Base-by-base conservation (phyloP, 1,140 invertebrate genomes). In the Drosophila tristis region DNA sequence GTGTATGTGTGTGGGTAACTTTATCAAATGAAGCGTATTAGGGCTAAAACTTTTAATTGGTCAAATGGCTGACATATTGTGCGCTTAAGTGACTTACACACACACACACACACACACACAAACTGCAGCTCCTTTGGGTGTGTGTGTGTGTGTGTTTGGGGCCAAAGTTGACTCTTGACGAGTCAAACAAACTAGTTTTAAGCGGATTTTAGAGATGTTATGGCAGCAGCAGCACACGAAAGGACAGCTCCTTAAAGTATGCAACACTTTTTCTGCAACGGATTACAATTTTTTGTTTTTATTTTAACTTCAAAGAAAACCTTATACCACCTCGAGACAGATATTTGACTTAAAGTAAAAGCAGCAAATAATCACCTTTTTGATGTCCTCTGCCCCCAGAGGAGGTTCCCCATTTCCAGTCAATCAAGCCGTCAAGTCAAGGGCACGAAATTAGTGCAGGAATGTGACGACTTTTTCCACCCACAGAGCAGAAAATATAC, bases 11-110 rank as follows among this genome's bases (percentile, higher is more conserved):
- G 45, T 54, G 61, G 55, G 66, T 58, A 87, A 90, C 68, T 90
- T 90, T 86, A 53, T 63, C 87, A 90, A 90, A 90, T 90, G 87
- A 90, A 90, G 87, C 86, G 87, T 87, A 90, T 90, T 90, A 90
- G 73, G 65, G 53, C 51, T 54, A 74, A 90, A 90, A 90, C 78
- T 90, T 90, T 90, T 90, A 90, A 90, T 90, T 90, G 86, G 78
- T 90, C 87, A 80, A 90, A 80, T 82, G 78, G 75, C 66, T 77
- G 74, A 78, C 86, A 90, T 90, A 90, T 90, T 89, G 79, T 71
- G 79, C 73, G 74, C 79, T 84, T 89, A 89, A 87, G 80, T 90
- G 76, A 90, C 73, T 80, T 72, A 61, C 29, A 58, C 65, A 71
- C 59, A 61, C 31, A 16, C 16, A 61, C 31, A 16, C 16, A 16